Conservation (phyloP, 2,888 invertebrate species). For the Charanyca ferruginea region DNA sequence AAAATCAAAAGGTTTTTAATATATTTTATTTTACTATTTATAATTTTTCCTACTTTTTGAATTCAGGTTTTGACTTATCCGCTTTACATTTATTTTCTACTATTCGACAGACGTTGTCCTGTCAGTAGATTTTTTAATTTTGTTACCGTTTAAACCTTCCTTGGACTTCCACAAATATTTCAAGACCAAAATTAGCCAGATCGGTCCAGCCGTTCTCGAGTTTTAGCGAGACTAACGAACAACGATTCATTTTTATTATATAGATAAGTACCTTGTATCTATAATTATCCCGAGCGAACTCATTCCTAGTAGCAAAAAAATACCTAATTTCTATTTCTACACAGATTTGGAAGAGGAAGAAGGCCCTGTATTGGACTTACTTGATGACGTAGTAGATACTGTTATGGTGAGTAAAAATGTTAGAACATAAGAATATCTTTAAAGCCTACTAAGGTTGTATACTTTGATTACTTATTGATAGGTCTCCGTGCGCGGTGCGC, state of each 20-base stretch:
- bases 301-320: neutral
- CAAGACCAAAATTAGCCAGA: no score
- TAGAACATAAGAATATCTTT: neutral
- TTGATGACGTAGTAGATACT: constrained; percentile 78
- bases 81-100: neutral
- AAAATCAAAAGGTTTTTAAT: constrained; percentile 29
- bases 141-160: no score
- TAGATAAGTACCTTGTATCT: no score
- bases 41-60: neutral
- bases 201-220: no score
- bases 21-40: constrained; percentile 13
- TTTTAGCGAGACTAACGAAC: no score
- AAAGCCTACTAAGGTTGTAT: no score
- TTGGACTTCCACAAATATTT: no score
- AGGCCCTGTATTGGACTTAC: constrained; percentile 81
- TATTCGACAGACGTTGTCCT: no score
- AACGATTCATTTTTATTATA: no score
- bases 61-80: constrained; percentile 10
- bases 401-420: constrained; percentile 74
- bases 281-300: neutral
- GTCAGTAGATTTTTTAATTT: no score
- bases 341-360: constrained; percentile 84
- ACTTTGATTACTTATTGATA: no score
- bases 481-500: no score
- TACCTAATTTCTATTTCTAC: constrained; percentile 22